A percentile compares a stretch with the other conserved stretches of the same genome.
phyloP scores from a whole-genome alignment of 2,888 invertebrate genomes.

The Tineola bisselliella region DNA sequence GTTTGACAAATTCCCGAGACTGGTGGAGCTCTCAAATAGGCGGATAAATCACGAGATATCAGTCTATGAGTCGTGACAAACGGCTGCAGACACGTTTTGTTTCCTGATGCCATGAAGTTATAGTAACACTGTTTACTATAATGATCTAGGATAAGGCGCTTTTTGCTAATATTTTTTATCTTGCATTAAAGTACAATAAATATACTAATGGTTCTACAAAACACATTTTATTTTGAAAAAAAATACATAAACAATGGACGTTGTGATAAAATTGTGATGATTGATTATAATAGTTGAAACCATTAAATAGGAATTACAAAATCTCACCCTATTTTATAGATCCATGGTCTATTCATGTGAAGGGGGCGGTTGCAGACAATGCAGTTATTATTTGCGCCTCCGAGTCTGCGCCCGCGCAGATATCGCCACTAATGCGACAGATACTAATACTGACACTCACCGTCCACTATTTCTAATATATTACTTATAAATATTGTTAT shows the following conservation, averaged over 20 bases:
- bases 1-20: conserved; percentile 41
- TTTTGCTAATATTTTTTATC: too few species aligned
- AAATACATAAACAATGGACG: too few species aligned
- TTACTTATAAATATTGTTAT: background rate
- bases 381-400: conserved; percentile 27
- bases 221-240: too few species aligned
- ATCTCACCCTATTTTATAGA: conserved; percentile 11
- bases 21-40: conserved; percentile 26
- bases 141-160: background rate
- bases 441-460: conserved; percentile 17
- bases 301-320: background rate
- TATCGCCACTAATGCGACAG: conserved; percentile 20
- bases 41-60: conserved; percentile 43
- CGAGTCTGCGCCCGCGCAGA: conserved; percentile 20
- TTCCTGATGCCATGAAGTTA: conserved; percentile 13
- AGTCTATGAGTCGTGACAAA: conserved; percentile 19
- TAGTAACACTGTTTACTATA: background rate
- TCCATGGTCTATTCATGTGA: background rate
- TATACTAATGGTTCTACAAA: too few species aligned
- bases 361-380: conserved; percentile 20
- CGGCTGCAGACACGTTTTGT: conserved; percentile 7
- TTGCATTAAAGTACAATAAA: too few species aligned
- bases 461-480: background rate
- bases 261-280: background rate
- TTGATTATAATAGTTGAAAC: background rate